Conservation (phyloP, 2,113 vertebrate genomes). For the Osmerus mordax region DNA sequence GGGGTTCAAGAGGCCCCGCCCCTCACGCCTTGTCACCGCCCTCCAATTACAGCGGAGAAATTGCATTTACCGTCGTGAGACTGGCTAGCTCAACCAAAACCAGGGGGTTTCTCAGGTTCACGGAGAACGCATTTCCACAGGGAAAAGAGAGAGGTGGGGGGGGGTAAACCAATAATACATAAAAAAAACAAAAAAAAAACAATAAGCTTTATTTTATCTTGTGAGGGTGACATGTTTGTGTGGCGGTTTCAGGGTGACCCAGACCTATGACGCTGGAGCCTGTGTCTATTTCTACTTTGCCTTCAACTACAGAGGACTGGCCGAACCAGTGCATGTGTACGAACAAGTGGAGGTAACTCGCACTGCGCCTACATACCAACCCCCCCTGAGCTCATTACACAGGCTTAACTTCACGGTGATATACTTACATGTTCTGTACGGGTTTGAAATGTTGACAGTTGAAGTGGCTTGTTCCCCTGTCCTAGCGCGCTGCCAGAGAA, state of each 20-base stretch:
- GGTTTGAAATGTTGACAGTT: neutral
- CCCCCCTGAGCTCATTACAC: no score
- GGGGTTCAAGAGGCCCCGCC: constrained; percentile 39
- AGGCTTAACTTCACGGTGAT: no score
- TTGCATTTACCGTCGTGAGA: constrained; percentile 34
- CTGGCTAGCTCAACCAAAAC: constrained; percentile 12
- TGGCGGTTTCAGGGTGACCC: constrained; percentile 85
- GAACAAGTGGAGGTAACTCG: constrained; percentile 91
- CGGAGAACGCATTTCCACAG: constrained; percentile 20
- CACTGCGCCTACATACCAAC: no score
- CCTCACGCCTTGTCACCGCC: constrained; percentile 31
- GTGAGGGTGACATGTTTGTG: neutral
- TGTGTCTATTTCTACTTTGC: constrained; percentile 99
- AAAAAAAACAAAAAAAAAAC: neutral
- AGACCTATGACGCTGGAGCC: constrained; percentile 93
- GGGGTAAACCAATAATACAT: neutral
- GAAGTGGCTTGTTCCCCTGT: neutral
- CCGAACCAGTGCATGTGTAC: constrained; percentile 88
- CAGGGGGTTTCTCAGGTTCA: neutral
- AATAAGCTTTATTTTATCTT: neutral
- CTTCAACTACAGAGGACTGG: constrained; percentile 98
- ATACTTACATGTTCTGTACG: no score
- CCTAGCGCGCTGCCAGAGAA: constrained; percentile 90
- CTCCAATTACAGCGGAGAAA: constrained; percentile 18
- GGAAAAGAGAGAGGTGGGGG: neutral